Evolutionary conservation across 1,140 invertebrate genomes (phyloP), one percentile per base, ranked within the genome.

Genomic region (Drosophila melanogaster): DNA sequence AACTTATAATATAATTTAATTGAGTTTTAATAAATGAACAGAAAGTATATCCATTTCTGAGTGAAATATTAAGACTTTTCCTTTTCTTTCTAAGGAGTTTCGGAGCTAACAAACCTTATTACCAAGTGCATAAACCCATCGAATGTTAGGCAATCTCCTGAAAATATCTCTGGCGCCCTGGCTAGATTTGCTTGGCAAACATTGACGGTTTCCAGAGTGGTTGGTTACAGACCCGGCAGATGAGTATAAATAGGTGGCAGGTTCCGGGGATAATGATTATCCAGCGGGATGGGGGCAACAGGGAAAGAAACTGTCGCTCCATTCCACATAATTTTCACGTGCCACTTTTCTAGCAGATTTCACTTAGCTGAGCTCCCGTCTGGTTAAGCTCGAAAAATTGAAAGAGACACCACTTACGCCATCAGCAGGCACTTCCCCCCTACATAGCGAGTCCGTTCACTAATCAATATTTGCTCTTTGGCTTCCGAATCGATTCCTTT

Each of bases 261-360:
- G 69, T 7, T 33, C 12, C 47, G 64, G 30, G 55, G 60, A 76
- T 76, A 79, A 86, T 87, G 70, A 79, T 87, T 76, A 81, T 22
- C 38, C 14, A 22, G 11, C 8, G 22, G 46, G 15, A 11, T 24
- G 40, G 30, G 54, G 33, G 1, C 41, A 30, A 24, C 11, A 4
- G 12, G 12, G 22, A 30, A 37, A 40, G 35, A 26, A 46, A 57
- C 43, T 59, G 50, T 60, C 38, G 47, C 59, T 33, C 11, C 55
- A 56, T 61, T 77, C 51, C 33, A 38, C 47, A 87, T 81, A 75
- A 86, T 86, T 86, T 85, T 70, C 44, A 67, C 75, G 74, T 62
- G 59, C 64, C 59, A 67, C 64, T 76, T 50, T 56, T 30, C 30
- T 71, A 56, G 47, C 54, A 74, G 70, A 81, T 76, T 72, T 75